These are phyloP conservation scores for Ptyas mucosa DNA, from an alignment of 2,113 vertebrate species.

Conservation along the genomic window DNA sequence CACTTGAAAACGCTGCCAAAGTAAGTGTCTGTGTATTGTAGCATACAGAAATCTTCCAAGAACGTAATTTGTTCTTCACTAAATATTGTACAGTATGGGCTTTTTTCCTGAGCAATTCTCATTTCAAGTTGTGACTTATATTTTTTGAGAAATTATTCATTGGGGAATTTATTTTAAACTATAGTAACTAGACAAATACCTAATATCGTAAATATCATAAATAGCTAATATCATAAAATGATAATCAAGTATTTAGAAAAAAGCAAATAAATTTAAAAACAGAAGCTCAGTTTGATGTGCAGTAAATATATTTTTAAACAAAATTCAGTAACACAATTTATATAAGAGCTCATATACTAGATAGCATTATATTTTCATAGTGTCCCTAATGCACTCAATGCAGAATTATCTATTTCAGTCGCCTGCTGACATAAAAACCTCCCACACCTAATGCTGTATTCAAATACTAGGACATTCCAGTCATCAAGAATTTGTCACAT, in stretches of 20 bases:
- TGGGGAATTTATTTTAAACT: background rate
- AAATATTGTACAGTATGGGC: background rate
- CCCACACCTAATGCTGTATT: background rate
- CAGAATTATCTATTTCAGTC: background rate
- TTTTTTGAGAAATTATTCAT: background rate
- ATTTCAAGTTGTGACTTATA: background rate
- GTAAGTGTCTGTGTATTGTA: slow-evolving; percentile 74
- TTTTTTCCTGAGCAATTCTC: background rate
- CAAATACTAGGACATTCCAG: background rate
- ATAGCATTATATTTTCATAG: background rate
- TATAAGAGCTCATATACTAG: background rate
- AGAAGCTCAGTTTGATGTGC: background rate
- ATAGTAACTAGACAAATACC: background rate
- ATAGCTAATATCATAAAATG: background rate
- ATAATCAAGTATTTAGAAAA: rapidly evolving
- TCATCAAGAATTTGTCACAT: background rate
- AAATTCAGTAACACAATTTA: background rate
- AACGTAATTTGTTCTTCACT: rapidly evolving
- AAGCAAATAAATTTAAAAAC: no score
- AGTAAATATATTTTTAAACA: background rate
- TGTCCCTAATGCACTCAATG: background rate
- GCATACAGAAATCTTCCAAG: background rate
- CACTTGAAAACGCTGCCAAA: slow-evolving; percentile 99
- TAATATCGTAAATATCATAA: background rate
- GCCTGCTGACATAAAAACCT: background rate